These are phyloP conservation scores for Antheraea mylitta DNA, from an alignment of 1,140 invertebrate species.

Conservation along the genomic window DNA sequence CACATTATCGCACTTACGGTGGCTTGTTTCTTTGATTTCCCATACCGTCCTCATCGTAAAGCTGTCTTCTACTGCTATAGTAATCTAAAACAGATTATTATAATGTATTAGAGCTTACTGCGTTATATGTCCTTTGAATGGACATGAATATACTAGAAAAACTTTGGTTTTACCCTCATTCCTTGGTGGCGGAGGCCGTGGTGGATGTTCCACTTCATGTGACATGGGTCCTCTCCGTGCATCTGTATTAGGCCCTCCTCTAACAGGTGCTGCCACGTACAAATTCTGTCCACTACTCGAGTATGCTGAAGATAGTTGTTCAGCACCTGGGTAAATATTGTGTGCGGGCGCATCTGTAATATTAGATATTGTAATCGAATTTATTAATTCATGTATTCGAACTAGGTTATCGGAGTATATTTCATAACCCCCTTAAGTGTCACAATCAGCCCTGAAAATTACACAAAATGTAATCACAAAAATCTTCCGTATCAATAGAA, in stretches of 20 bases:
- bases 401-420: no score
- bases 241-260: slow-evolving; percentile 33
- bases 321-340: slow-evolving; percentile 61
- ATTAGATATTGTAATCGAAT: no score
- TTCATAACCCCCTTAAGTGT: no score
- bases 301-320: slow-evolving; percentile 81
- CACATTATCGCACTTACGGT: slow-evolving; percentile 79
- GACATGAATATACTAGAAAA: no score
- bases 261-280: slow-evolving; percentile 91
- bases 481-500: no score
- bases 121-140: no score
- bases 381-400: no score
- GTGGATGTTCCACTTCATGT: slow-evolving; percentile 85
- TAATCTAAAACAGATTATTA: slow-evolving; percentile 82
- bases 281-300: slow-evolving; percentile 90
- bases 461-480: no score
- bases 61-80: slow-evolving; percentile 87
- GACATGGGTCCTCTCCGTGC: slow-evolving; percentile 76
- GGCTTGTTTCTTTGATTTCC: slow-evolving; percentile 86
- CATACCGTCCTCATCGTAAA: slow-evolving; percentile 89
- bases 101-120: neutral
- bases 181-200: slow-evolving; percentile 92
- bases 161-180: slow-evolving; percentile 82
- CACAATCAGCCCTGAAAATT: no score
- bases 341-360: slow-evolving; percentile 48